These are phyloP conservation scores for Siniperca obscura DNA, from an alignment of 2,797 vertebrate genomes.

Conservation along the genomic window DNA sequence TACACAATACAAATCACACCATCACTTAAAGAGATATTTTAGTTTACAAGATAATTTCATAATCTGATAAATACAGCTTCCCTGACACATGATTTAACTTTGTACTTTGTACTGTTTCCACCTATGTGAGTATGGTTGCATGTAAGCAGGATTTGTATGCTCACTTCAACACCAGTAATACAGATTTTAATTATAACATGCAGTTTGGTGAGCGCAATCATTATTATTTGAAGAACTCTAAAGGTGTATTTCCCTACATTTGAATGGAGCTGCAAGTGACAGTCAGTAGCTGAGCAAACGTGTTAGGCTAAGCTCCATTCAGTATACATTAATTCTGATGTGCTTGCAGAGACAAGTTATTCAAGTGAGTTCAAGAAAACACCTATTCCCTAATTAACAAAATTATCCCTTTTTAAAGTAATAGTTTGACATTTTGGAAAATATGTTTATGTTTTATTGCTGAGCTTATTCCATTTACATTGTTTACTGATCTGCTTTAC, in stretches of 20 bases:
- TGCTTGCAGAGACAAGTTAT: not conserved
- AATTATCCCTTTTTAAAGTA: not conserved
- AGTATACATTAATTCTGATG: not conserved
- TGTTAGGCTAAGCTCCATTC: not conserved
- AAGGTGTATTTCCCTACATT: not conserved
- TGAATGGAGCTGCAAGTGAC: not conserved
- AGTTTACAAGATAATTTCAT: not conserved
- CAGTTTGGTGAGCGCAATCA: not conserved
- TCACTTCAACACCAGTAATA: not conserved
- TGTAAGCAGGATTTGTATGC: not conserved
- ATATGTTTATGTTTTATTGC: not conserved
- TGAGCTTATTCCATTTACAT: not conserved
- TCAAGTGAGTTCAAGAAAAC: not conserved
- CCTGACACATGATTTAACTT: not conserved
- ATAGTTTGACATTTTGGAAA: not conserved
- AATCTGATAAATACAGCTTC: not conserved
- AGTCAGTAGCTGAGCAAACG: not conserved
- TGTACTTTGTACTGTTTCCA: not conserved
- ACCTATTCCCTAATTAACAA: not conserved
- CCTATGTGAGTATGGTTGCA: not conserved
- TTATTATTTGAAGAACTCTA: not conserved
- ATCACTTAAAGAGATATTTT: constrained; percentile 11
- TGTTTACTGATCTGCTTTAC: not conserved
- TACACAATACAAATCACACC: not conserved
- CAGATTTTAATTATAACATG: not conserved